Evolutionary conservation across 1,140 invertebrate species (phyloP).

Genomic region (Zaprionus inermis): DNA sequence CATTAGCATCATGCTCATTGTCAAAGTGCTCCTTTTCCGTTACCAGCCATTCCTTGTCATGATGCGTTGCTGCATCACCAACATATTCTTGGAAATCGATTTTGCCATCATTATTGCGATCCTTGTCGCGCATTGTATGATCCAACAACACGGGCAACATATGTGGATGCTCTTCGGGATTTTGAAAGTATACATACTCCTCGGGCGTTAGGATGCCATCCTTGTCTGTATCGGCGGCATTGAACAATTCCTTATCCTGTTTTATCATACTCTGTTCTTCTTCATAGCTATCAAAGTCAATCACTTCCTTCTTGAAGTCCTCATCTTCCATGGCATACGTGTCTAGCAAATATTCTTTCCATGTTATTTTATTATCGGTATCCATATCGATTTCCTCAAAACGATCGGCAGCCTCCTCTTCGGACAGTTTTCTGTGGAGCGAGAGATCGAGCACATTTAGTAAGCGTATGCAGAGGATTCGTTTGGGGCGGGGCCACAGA

Average conservation of each 20-base stretch:
- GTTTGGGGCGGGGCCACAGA: constrained; percentile 13
- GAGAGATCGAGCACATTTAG: constrained; percentile 20
- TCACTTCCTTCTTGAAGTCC: constrained; percentile 83
- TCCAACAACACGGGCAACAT: constrained; percentile 94
- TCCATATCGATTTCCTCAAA: constrained; percentile 94
- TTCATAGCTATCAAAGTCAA: constrained; percentile 82
- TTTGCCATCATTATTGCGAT: constrained; percentile 92
- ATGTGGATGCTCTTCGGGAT: constrained; percentile 95
- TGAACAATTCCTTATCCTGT: constrained; percentile 95
- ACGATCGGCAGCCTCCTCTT: constrained; percentile 94
- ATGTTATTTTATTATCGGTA: constrained; percentile 92
- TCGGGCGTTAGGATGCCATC: constrained; percentile 91
- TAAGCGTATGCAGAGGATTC: background rate
- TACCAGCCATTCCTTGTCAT: constrained; percentile 92
- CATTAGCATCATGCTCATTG: constrained; percentile 93
- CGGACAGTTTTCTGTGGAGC: constrained; percentile 90
- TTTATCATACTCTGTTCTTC: constrained; percentile 86
- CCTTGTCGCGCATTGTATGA: constrained; percentile 94
- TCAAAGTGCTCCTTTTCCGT: constrained; percentile 96
- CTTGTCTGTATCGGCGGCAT: constrained; percentile 93
- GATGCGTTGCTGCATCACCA: constrained; percentile 89
- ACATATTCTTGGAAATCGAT: constrained; percentile 94
- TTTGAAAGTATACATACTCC: constrained; percentile 96
- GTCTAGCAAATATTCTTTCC: constrained; percentile 94
- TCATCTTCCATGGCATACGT: constrained; percentile 90